Conservation (phyloP, 2,888 invertebrate genomes). For the Biston betularia region DNA sequence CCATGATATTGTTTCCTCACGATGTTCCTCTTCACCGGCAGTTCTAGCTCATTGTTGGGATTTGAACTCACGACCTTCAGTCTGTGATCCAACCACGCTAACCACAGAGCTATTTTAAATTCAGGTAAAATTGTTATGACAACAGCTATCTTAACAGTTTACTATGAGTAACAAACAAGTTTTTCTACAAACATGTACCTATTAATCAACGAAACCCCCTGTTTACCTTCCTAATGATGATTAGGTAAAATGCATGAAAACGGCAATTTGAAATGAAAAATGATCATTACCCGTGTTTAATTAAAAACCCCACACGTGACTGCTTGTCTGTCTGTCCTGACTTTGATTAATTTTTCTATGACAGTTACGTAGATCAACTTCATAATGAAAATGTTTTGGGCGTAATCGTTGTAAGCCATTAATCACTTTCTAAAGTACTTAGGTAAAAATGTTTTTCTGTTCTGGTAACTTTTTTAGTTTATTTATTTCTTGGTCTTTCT, state of each 20-base stretch:
- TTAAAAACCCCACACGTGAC: constrained; percentile 77
- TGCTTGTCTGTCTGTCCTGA: constrained; percentile 63
- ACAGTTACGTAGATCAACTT: constrained; percentile 69
- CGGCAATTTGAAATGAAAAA: constrained; percentile 84
- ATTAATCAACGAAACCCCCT: constrained; percentile 25
- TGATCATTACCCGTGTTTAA: constrained; percentile 79
- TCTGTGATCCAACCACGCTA: no score
- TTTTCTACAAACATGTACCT: constrained; percentile 13
- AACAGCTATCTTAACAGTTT: not conserved
- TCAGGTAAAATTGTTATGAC: not conserved
- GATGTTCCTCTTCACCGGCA: no score
- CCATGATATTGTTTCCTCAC: no score
- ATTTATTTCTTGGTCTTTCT: not conserved
- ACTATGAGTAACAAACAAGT: constrained; percentile 16
- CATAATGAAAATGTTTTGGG: constrained; percentile 39
- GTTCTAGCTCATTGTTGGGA: no score
- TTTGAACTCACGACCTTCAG: no score
- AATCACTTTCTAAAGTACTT: constrained; percentile 27
- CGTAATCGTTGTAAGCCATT: constrained; percentile 23
- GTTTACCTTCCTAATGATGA: constrained; percentile 68
- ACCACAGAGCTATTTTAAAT: constrained; percentile 12
- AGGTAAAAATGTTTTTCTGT: not conserved
- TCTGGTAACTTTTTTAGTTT: not conserved
- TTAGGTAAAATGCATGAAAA: constrained; percentile 78
- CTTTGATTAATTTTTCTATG: constrained; percentile 82